Evolutionary conservation across 2,113 vertebrate genomes (phyloP).

Genomic region (Ailurus styani): DNA sequence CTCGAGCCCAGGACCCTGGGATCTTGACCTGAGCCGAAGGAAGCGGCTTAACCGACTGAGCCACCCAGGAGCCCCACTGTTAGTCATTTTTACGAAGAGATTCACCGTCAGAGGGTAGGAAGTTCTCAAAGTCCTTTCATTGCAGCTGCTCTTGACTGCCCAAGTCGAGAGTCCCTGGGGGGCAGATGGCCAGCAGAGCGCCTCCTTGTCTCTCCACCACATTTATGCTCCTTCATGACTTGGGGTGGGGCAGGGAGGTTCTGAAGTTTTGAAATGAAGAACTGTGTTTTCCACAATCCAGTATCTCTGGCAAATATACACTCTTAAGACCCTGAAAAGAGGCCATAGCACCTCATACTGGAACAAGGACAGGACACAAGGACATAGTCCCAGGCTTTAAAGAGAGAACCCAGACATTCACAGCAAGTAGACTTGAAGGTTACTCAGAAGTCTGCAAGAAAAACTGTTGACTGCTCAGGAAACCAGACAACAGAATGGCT

Average conservation of each 20-base stretch:
- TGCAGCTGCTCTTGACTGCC: neutral
- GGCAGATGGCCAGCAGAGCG: neutral
- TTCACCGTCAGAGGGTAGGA: neutral
- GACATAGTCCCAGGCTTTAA: neutral
- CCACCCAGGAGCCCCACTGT: too few relatives aligned
- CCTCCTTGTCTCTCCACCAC: rapidly evolving
- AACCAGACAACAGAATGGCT: neutral
- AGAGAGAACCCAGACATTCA: neutral
- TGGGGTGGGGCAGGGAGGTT: neutral
- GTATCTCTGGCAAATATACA: neutral
- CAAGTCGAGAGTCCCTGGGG: neutral
- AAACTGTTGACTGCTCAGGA: neutral
- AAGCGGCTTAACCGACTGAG: too few relatives aligned
- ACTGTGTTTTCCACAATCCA: neutral
- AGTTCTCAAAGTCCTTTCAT: neutral
- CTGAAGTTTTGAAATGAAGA: neutral
- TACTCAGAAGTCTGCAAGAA: neutral
- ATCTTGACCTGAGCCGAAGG: too few relatives aligned
- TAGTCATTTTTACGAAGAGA: neutral
- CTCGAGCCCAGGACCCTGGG: too few relatives aligned
- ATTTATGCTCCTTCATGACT: neutral
- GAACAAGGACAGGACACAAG: neutral
- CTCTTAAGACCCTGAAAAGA: neutral
- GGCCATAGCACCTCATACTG: neutral
- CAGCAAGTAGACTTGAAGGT: neutral